These are phyloP conservation scores for Idris sp. DNA, from an alignment of 1,140 invertebrate species.

Conservation along the genomic window DNA sequence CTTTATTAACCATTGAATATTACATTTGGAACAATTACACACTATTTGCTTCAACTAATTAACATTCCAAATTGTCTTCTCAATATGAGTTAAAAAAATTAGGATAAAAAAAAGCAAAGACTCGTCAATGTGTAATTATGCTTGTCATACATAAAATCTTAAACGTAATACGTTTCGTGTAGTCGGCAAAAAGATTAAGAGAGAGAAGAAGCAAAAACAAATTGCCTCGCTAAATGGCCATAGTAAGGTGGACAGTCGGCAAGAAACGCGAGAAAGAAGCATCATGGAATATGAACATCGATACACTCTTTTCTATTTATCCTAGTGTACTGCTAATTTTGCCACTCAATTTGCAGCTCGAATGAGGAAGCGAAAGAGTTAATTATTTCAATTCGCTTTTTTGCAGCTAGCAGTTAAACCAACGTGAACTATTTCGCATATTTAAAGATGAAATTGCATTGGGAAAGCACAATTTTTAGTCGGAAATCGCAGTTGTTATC, in stretches of 20 bases:
- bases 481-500: not conserved
- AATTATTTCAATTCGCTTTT: slow-evolving; percentile 59
- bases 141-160: slow-evolving; percentile 55
- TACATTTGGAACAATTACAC: no score
- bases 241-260: slow-evolving; percentile 59
- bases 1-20: no score
- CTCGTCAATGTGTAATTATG: slow-evolving; percentile 53
- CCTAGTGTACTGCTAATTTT: slow-evolving; percentile 46
- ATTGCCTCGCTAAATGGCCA: slow-evolving; percentile 61
- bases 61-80: slow-evolving; percentile 32
- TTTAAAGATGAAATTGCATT: slow-evolving; percentile 14
- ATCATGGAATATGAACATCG: slow-evolving; percentile 48
- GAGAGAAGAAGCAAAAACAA: slow-evolving; percentile 57
- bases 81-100: slow-evolving; percentile 13
- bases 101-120: no score
- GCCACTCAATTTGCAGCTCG: slow-evolving; percentile 53
- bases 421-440: slow-evolving; percentile 27
- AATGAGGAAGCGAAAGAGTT: slow-evolving; percentile 58
- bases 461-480: slow-evolving; percentile 18
- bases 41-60: slow-evolving; percentile 32
- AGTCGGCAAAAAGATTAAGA: slow-evolving; percentile 15
- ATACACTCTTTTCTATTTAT: slow-evolving; percentile 53
- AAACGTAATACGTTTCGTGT: slow-evolving; percentile 54
- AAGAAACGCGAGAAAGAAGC: slow-evolving; percentile 53
- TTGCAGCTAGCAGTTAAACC: slow-evolving; percentile 40